Conservation (phyloP, 2,797 vertebrate species). For the Peromyscus melanophrys region DNA sequence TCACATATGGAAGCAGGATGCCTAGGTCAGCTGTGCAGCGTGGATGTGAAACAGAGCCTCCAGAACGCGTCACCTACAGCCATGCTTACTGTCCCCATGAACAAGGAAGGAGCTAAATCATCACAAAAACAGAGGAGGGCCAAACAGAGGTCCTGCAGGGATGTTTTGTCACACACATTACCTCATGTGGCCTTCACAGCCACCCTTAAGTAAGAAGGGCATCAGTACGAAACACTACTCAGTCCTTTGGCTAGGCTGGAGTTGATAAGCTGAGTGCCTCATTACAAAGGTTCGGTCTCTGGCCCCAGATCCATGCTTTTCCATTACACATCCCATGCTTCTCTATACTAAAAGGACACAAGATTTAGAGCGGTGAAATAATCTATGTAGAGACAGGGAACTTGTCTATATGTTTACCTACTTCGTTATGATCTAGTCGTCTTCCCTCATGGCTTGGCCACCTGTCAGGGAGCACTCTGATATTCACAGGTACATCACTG, state of each 20-base stretch:
- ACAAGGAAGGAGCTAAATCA: conserved; percentile 33
- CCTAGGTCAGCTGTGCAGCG: neutral
- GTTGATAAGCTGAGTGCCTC: neutral
- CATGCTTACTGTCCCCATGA: conserved; percentile 30
- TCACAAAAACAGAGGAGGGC: conserved; percentile 20
- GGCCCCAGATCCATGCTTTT: conserved; percentile 12
- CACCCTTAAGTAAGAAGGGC: neutral
- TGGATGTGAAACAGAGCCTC: conserved; percentile 25
- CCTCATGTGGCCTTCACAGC: neutral
- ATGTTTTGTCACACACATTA: neutral
- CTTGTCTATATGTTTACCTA: neutral
- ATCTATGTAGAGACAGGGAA: neutral
- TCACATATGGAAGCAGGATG: neutral
- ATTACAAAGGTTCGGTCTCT: neutral
- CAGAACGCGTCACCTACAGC: neutral
- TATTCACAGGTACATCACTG: neutral
- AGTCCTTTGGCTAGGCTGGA: neutral
- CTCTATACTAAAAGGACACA: conserved; percentile 21
- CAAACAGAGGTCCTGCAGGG: neutral
- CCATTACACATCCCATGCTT: neutral
- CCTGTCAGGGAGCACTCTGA: neutral
- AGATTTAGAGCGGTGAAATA: neutral
- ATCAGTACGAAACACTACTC: neutral
- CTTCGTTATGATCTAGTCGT: neutral
- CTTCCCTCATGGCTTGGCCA: neutral